Percentiles rank a stretch among this genome's conserved stretches.
Conservation (phyloP, 2,113 vertebrate species). For the Amia ocellicauda region DNA sequence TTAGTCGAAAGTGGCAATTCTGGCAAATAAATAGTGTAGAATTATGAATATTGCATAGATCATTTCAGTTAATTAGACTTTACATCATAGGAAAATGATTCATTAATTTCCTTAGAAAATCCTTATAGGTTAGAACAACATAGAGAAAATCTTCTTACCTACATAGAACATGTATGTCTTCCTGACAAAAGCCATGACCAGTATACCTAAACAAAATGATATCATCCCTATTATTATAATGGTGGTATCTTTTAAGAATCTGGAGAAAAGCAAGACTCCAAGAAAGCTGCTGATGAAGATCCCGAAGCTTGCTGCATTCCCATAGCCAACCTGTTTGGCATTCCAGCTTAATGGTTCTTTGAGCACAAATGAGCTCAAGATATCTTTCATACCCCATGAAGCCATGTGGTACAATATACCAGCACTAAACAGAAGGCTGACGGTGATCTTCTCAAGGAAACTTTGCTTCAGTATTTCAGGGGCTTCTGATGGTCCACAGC, state of each 20-base stretch:
- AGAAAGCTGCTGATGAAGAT: slow-evolving; percentile 75
- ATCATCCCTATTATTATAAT: slow-evolving; percentile 67
- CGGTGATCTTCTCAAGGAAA: background rate
- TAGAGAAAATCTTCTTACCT: slow-evolving; percentile 50
- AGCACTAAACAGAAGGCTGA: slow-evolving; percentile 51
- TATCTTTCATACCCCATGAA: slow-evolving; percentile 49
- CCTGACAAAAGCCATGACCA: slow-evolving; percentile 67
- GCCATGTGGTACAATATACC: slow-evolving; percentile 67
- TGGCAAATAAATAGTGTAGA: too few species aligned
- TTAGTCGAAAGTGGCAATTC: too few species aligned
- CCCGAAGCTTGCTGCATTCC: slow-evolving; percentile 61
- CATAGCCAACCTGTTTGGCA: slow-evolving; percentile 58
- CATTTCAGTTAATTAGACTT: too few species aligned
- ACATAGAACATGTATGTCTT: slow-evolving; percentile 65
- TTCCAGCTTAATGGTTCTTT: slow-evolving; percentile 66
- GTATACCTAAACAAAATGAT: slow-evolving; percentile 61
- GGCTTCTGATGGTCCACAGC: background rate
- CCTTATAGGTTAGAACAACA: too few species aligned
- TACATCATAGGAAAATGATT: too few species aligned
- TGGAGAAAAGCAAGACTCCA: slow-evolving; percentile 68
- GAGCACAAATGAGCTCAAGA: slow-evolving; percentile 66
- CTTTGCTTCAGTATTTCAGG: background rate
- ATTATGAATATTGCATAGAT: too few species aligned
- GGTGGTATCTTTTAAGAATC: slow-evolving; percentile 57
- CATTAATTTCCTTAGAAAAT: background rate